These are phyloP conservation scores for Eretmochelys imbricata DNA, from an alignment of 2,113 vertebrate genomes.

Conservation along the genomic window DNA sequence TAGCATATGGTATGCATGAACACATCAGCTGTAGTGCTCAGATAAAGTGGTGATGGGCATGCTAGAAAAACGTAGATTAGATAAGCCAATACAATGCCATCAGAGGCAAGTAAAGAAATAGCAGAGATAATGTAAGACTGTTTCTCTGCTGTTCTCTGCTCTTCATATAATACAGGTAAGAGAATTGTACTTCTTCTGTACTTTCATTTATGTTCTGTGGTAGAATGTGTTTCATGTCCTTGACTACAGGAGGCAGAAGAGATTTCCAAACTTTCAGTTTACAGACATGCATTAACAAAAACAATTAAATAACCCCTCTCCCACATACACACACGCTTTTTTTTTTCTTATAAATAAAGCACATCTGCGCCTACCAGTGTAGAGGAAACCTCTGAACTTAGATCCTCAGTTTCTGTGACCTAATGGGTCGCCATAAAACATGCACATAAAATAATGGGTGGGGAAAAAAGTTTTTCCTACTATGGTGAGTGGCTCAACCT, in stretches of 20 bases:
- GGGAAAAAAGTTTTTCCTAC: no score
- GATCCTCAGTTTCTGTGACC: not conserved
- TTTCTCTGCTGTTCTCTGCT: not conserved
- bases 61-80: accelerated
- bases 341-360: not conserved
- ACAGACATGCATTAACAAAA: not conserved
- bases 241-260: not conserved
- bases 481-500: not conserved
- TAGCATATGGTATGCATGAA: accelerated
- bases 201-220: not conserved
- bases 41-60: accelerated
- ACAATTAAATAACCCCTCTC: not conserved
- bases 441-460: not conserved
- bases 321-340: not conserved
- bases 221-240: not conserved
- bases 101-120: not conserved
- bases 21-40: not conserved
- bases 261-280: not conserved
- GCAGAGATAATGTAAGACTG: not conserved
- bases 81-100: no score
- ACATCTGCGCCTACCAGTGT: not conserved
- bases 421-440: not conserved
- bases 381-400: not conserved
- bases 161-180: not conserved
- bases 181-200: not conserved